A percentile compares a stretch with the other conserved stretches of the same genome.
Conservation (phyloP, 2,888 invertebrate species). For the Lissonota sp. region DNA sequence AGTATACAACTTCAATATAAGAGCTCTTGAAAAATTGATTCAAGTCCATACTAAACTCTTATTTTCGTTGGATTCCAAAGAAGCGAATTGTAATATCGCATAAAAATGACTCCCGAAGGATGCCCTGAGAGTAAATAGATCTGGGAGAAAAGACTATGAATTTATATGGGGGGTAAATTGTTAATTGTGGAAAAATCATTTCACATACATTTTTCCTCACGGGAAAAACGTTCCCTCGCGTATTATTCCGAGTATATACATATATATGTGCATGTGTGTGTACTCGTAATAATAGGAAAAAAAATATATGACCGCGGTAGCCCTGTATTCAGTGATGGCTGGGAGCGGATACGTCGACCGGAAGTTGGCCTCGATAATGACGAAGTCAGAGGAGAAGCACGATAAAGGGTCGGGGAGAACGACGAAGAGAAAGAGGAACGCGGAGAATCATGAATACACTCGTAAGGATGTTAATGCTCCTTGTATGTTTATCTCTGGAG, state of each 20-base stretch:
- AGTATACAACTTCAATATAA: too few relatives aligned
- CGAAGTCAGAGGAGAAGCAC: slow-evolving; percentile 40
- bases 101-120: too few relatives aligned
- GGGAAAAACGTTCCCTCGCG: background rate
- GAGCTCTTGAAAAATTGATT: too few relatives aligned
- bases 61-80: too few relatives aligned
- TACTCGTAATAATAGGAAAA: background rate
- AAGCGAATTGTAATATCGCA: too few relatives aligned
- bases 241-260: too few relatives aligned
- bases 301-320: too few relatives aligned
- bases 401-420: slow-evolving; percentile 57
- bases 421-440: background rate
- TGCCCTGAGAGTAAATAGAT: too few relatives aligned
- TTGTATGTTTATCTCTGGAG: slow-evolving; percentile 39
- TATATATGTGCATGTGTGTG: background rate
- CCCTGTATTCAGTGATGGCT: slow-evolving; percentile 23
- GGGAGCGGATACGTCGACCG: slow-evolving; percentile 62
- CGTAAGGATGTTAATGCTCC: slow-evolving; percentile 44
- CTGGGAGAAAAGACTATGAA: slow-evolving; percentile 1
- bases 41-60: too few relatives aligned
- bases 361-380: slow-evolving; percentile 62
- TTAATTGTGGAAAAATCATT: background rate
- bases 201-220: slow-evolving; percentile 4
- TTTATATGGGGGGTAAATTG: background rate
- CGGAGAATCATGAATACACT: slow-evolving; percentile 8